phyloP scores from a whole-genome alignment of 1,140 invertebrate species.

The Aphelinus certus region DNA sequence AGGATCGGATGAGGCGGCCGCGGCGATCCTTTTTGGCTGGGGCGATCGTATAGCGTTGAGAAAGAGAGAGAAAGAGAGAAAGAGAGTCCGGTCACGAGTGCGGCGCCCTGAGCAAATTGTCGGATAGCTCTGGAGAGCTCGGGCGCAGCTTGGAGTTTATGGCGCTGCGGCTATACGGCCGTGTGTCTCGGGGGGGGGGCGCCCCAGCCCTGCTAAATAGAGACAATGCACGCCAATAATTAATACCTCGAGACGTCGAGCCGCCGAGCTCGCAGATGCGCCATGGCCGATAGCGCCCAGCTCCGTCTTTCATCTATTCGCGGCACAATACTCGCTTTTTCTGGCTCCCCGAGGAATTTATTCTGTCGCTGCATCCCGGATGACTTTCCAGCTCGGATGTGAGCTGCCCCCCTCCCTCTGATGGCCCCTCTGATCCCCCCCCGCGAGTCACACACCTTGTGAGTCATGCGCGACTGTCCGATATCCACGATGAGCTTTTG shows the following conservation, averaged over 20 bases:
- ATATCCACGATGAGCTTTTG: too few species aligned
- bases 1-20: conserved; percentile 22
- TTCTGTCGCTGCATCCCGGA: not conserved
- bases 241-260: conserved; percentile 30
- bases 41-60: too few species aligned
- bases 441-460: too few species aligned
- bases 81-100: conserved; percentile 48
- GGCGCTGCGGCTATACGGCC: conserved; percentile 23
- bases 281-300: conserved; percentile 7
- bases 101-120: conserved; percentile 52
- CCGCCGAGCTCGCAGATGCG: not conserved
- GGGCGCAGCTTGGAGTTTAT: conserved; percentile 40
- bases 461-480: too few species aligned
- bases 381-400: too few species aligned
- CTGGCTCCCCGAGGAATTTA: conserved; percentile 26
- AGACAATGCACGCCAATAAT: conserved; percentile 40
- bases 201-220: conserved; percentile 34
- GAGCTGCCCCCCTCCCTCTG: too few species aligned
- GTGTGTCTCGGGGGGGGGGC: too few species aligned
- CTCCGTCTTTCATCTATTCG: conserved; percentile 35
- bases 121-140: conserved; percentile 36
- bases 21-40: not conserved
- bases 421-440: too few species aligned
- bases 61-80: too few species aligned
- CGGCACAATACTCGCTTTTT: conserved; percentile 32